Base-by-base conservation (phyloP, 2,888 invertebrate genomes). In the Stenolophus ochropezus region DNA sequence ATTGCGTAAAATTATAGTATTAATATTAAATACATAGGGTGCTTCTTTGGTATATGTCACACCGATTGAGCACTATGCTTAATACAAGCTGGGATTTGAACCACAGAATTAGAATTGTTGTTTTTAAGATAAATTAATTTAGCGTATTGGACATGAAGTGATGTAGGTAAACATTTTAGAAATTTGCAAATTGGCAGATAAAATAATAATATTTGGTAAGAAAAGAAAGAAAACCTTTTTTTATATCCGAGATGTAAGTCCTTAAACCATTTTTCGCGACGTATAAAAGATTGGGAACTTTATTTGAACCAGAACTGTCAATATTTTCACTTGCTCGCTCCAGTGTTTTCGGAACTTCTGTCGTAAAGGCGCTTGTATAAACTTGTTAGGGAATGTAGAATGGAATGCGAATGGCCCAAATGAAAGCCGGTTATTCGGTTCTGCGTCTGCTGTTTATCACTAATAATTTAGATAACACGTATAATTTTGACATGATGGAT, bases 401-500 rank as follows among this genome's bases (percentile, higher is more conserved):
- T 69, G 27, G 4, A 73, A 73, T 47, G 65, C 14, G 18, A 33
- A 69, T 33, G 27, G 33, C 33, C 14, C 18, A 14, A 69, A 11
- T 33, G 33, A 16, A 69, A 33, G 14, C 2, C 6, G 14, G 20
- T 47, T 47, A 73, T 8, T 20, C n/a, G 20, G 47, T 14, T 69
- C 69, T 78, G 49, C 65, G 20, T 51, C 51, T 47, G 69, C 78
- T 69, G 53, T 78, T 78, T 49, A 78, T 78, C 14, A 78, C 78
- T 20, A 78, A 78, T 78, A 78, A 78, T 78, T 78, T 78, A 51
- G 69, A 69, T 65, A 69, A 69, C 65, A 69, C 78, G 33, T 78
- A 51, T 33, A 47, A 25, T 25, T 78, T 78, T 78, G 78, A 78
- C 78, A 78, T 78, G 49, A 65, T 23, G 76, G 25, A 21, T 11